Base-by-base conservation (phyloP, 2,888 invertebrate genomes). In the Xanthorhoe designata region DNA sequence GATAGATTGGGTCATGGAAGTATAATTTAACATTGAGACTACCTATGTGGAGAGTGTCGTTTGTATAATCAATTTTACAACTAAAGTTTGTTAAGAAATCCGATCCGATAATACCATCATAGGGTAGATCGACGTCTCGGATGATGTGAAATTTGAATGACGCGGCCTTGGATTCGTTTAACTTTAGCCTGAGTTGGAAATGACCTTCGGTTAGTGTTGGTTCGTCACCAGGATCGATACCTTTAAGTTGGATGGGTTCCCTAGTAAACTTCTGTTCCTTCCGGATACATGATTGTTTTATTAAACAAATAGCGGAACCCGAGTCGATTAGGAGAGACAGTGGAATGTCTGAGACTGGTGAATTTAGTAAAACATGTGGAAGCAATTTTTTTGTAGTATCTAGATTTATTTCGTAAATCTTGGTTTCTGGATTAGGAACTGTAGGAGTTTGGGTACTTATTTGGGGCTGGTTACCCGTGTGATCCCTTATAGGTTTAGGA, bases 311-410 rank as follows among this genome's bases (percentile, higher is more conserved):
- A 9, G 8, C 35, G 35, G 76, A 70, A 2, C 73, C 74, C 0
- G 73, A 63, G 29, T 75, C 77, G 0, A 76, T 64, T 17, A 75
- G 60, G 0, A 75, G 55, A 1, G 66, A 52, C 24, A 74, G 13
- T 13, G 75, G 75, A 9, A 65, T 59, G 8, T 72, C 66, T 0
- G 75, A 74, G 1, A 73, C 58, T 15, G 59, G 8, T 3, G 73
- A 58, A 18, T 75, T 10, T 1, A 75, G 24, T 9, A 72, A 47
- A 1, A 72, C 53, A 29, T 74, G 67, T n/a, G 74, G 77, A 47
- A 75, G 52, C 0, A 68, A 50, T n/a, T n/a, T 63, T 47, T 73
- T 72, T 3, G 64, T 55, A 1, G 72, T 63, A 47, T 73, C 63
- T 13, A 32, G 65, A 9, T 50, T 65, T 13, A 72, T 57, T 55